Conservation (phyloP, 2,113 vertebrate genomes). For the Pseudorasbora parva region DNA sequence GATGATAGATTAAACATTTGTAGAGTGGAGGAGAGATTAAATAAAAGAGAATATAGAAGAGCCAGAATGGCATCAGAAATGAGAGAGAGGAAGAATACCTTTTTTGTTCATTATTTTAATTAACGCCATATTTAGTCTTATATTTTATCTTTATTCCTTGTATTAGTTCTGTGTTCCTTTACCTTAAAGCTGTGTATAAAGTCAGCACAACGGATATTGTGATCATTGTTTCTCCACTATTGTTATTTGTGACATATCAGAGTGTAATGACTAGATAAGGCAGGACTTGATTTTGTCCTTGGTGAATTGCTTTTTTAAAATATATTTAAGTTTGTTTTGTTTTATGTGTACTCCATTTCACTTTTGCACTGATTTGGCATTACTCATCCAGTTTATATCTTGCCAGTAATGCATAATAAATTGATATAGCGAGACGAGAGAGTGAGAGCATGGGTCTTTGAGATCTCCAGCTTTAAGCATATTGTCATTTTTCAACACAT, state of each 20-base stretch:
- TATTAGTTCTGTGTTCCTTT: neutral
- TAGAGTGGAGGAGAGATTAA: slow-evolving; percentile 2
- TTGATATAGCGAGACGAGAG: neutral
- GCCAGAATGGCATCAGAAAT: neutral
- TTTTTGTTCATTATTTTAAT: neutral
- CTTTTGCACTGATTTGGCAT: neutral
- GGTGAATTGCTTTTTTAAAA: neutral
- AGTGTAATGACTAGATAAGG: too few relatives aligned
- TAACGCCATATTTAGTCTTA: neutral
- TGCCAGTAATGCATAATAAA: neutral
- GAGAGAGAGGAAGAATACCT: neutral
- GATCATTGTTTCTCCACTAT: neutral
- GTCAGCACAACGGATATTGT: neutral
- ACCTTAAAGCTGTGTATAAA: neutral
- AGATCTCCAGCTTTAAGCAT: neutral
- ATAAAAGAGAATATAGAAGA: slow-evolving; percentile 26
- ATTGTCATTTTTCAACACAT: slow-evolving; percentile 22
- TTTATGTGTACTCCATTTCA: neutral
- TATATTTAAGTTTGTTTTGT: too few relatives aligned
- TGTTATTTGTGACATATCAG: neutral
- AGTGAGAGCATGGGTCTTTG: neutral
- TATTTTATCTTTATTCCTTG: neutral
- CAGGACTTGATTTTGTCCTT: neutral
- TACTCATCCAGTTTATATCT: neutral
- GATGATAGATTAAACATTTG: slow-evolving; percentile 31